A percentile compares a stretch with the other conserved stretches of the same genome.
Evolutionary conservation across 2,797 vertebrate genomes (phyloP).

Genomic region (Phrynocephalus guinanensis): DNA sequence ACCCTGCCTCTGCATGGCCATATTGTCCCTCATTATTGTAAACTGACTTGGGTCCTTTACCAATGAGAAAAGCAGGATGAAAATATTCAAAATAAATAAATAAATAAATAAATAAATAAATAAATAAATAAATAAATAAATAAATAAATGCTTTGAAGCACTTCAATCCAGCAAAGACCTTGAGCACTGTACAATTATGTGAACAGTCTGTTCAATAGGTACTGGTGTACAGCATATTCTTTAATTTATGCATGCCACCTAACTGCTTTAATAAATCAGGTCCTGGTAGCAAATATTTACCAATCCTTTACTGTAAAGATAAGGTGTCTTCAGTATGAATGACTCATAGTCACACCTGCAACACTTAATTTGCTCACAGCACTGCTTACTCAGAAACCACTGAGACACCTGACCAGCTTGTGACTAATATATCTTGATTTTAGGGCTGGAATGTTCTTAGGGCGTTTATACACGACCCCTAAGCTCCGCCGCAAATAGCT

Average conservation of each 20-base stretch:
- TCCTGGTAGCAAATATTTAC: constrained; percentile 32
- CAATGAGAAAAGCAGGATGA: neutral
- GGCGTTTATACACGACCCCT: too few relatives aligned
- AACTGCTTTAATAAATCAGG: constrained; percentile 31
- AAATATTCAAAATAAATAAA: neutral
- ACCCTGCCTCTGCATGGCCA: too few relatives aligned
- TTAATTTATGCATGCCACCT: constrained; percentile 12
- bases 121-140: neutral
- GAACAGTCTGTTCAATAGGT: neutral
- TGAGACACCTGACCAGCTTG: constrained; percentile 28
- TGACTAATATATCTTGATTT: constrained; percentile 25
- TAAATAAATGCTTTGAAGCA: neutral
- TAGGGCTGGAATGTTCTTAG: constrained; percentile 52
- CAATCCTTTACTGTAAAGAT: neutral
- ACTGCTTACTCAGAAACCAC: constrained; percentile 19
- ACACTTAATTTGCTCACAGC: neutral
- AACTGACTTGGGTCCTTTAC: too few relatives aligned
- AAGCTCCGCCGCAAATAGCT: too few relatives aligned
- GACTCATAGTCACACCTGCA: neutral
- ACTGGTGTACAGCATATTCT: neutral
- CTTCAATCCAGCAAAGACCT: neutral
- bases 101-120: neutral
- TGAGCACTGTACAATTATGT: neutral
- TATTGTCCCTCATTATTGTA: too few relatives aligned
- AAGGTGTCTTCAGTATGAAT: constrained; percentile 13